phyloP scores from a whole-genome alignment of 2,888 invertebrate species.

The Agriopis leucophaearia region DNA sequence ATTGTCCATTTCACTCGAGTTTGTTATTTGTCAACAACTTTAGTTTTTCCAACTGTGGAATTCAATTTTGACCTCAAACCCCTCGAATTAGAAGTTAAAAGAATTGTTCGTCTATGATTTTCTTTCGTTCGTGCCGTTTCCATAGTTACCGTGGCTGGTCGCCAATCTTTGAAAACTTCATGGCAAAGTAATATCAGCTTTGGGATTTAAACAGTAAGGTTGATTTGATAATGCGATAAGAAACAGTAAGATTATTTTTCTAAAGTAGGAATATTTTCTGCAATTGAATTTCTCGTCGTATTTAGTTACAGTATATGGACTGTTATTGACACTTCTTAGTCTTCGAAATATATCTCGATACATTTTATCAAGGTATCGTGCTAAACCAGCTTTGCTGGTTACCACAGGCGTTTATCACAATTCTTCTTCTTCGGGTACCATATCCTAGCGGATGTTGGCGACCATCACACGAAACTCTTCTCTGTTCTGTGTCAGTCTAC shows the following conservation, averaged over 20 bases:
- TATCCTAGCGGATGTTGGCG: too few relatives aligned
- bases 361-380: too few relatives aligned
- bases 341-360: not conserved
- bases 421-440: too few relatives aligned
- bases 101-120: conserved; percentile 44
- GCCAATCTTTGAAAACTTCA: conserved; percentile 55
- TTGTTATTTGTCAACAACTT: conserved; percentile 64
- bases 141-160: conserved; percentile 69
- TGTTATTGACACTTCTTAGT: conserved; percentile 7
- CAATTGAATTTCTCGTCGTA: conserved; percentile 56
- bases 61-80: conserved; percentile 49
- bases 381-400: too few relatives aligned
- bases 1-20: conserved; percentile 77
- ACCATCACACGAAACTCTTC: too few relatives aligned
- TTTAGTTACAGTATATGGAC: conserved; percentile 46
- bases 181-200: conserved; percentile 42
- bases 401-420: too few relatives aligned
- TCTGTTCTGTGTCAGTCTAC: too few relatives aligned
- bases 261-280: conserved; percentile 52
- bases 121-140: conserved; percentile 73
- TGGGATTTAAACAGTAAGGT: conserved; percentile 33
- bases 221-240: conserved; percentile 17
- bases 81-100: conserved; percentile 26
- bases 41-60: conserved; percentile 41
- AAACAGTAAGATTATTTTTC: conserved; percentile 35